A percentile compares a stretch with the other conserved stretches of the same genome.
These are phyloP conservation scores for Charanyca ferruginea DNA, from an alignment of 2,888 invertebrate genomes.

Conservation along the genomic window DNA sequence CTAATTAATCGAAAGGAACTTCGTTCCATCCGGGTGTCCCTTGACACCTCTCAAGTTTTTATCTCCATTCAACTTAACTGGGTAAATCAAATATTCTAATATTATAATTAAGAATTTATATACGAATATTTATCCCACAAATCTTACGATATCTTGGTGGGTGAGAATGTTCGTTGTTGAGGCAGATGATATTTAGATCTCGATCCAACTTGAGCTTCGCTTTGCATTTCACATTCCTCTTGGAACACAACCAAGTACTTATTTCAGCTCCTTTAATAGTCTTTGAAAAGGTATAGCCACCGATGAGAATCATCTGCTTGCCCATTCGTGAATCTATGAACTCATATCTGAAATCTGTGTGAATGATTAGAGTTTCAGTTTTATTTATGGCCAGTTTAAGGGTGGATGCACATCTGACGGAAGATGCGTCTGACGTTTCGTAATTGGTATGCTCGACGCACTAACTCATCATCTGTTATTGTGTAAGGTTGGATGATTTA, in stretches of 20 bases:
- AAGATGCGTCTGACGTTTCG: no score
- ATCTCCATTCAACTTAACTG: no score
- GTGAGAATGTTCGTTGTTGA: slow-evolving; percentile 50
- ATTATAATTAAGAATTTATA: not conserved
- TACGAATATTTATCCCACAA: slow-evolving; percentile 7
- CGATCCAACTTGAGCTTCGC: slow-evolving; percentile 50
- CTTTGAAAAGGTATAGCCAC: slow-evolving; percentile 68
- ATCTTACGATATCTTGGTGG: slow-evolving; percentile 29
- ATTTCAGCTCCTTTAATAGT: not conserved
- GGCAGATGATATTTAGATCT: slow-evolving; percentile 21
- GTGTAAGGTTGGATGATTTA: no score
- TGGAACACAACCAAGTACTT: slow-evolving; percentile 60
- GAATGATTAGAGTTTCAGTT: not conserved
- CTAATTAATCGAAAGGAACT: no score
- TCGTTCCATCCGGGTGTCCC: no score
- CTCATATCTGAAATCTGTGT: slow-evolving; percentile 40
- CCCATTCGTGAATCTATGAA: slow-evolving; percentile 57
- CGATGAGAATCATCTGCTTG: slow-evolving; percentile 65
- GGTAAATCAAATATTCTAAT: no score
- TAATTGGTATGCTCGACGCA: no score
- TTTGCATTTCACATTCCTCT: slow-evolving; percentile 56
- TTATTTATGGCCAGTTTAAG: no score
- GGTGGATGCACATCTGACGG: no score
- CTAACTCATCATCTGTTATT: no score
- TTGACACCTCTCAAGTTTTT: no score